Conservation (phyloP, 2,797 vertebrate genomes). For the Pelochelys cantorii region DNA sequence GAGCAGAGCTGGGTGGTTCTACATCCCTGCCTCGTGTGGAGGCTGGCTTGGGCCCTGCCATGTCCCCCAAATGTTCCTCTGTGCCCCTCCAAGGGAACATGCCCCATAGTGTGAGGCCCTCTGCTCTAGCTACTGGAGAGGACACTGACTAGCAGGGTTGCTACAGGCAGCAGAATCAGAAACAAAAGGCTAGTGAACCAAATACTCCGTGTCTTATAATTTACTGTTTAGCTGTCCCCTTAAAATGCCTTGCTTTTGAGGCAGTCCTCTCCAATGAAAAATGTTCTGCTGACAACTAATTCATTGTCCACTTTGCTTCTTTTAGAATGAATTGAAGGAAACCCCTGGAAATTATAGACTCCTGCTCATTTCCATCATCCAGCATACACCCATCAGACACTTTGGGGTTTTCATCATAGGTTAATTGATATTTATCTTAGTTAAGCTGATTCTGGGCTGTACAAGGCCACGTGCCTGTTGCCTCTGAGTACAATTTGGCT, state of each 20-base stretch:
- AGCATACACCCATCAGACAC: background rate
- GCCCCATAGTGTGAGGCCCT: too few species aligned
- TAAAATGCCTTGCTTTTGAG: background rate
- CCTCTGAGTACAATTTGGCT: background rate
- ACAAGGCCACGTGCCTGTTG: background rate
- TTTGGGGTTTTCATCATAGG: background rate
- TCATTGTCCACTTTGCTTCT: background rate
- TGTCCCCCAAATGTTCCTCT: too few species aligned
- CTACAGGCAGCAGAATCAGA: background rate
- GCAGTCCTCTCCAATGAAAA: background rate
- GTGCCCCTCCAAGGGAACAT: fast-evolving
- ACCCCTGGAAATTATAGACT: background rate
- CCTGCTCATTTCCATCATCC: fast-evolving
- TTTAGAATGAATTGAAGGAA: background rate
- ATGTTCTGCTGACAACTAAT: background rate
- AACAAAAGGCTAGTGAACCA: background rate
- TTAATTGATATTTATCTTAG: background rate
- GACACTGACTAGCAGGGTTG: fast-evolving
- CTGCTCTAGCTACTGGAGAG: background rate
- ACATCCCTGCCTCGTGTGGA: too few species aligned
- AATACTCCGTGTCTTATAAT: fast-evolving
- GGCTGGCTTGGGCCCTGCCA: too few species aligned
- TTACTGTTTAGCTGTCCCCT: background rate
- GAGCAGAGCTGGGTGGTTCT: too few species aligned
- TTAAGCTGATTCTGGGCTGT: background rate